phyloP scores from a whole-genome alignment of 1,140 invertebrate genomes.

The Papilio helenus region DNA sequence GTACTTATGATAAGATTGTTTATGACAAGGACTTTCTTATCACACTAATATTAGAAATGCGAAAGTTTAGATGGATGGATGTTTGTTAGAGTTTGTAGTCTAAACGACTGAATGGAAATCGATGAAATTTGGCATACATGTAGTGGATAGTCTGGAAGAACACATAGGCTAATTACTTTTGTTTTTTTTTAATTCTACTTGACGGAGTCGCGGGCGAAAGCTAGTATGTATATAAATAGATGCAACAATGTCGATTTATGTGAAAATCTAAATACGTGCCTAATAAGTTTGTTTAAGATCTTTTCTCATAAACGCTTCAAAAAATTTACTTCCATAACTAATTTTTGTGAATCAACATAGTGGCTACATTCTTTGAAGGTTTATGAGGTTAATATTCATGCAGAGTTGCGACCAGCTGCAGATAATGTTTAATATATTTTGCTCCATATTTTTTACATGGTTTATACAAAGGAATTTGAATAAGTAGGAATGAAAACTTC shows the following conservation, averaged over 20 bases:
- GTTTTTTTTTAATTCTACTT: no score
- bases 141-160: no score
- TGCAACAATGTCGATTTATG: background rate
- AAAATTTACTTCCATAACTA: background rate
- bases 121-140: no score
- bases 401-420: conserved; percentile 1
- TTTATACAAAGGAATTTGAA: background rate
- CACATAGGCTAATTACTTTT: no score
- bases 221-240: background rate
- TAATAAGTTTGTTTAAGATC: no score
- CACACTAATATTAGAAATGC: no score
- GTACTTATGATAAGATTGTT: background rate
- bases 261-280: background rate
- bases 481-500: background rate
- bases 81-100: no score
- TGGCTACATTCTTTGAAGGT: background rate
- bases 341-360: background rate
- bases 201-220: no score
- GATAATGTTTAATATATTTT: conserved; percentile 18
- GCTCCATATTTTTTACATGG: background rate
- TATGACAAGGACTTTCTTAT: background rate
- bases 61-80: no score
- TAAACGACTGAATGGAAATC: no score
- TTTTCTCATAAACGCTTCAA: background rate
- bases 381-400: conserved; percentile 19